These are phyloP conservation scores for Chaetodon trifascialis DNA, from an alignment of 2,113 vertebrate genomes.

Conservation along the genomic window DNA sequence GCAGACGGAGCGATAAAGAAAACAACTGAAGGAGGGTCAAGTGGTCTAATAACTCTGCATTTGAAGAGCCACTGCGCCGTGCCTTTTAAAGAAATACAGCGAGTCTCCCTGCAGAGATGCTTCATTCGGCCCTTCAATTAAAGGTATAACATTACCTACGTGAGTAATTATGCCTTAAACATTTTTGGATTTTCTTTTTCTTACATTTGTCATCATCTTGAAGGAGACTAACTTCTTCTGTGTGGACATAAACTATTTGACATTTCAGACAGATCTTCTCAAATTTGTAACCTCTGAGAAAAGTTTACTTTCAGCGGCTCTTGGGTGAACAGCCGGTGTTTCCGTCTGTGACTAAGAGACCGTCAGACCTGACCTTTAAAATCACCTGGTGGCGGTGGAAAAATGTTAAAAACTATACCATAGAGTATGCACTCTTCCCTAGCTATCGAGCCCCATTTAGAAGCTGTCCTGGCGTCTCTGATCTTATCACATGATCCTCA, in stretches of 20 bases:
- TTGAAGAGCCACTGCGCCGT: slow-evolving; percentile 18
- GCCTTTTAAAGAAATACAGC: neutral
- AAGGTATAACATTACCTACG: neutral
- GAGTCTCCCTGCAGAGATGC: slow-evolving; percentile 15
- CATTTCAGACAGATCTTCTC: slow-evolving; percentile 26
- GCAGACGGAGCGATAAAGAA: slow-evolving; percentile 43
- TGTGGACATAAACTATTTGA: slow-evolving; percentile 5
- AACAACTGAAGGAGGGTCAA: slow-evolving; percentile 47
- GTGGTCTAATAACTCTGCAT: slow-evolving; percentile 24
- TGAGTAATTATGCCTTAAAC: neutral
- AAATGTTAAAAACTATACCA: slow-evolving; percentile 1
- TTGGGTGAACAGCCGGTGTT: neutral
- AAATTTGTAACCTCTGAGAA: neutral
- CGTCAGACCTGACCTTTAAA: slow-evolving; percentile 49
- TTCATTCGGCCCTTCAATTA: slow-evolving; percentile 3
- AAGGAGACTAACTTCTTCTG: neutral
- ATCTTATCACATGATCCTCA: neutral
- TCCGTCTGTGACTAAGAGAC: slow-evolving; percentile 9
- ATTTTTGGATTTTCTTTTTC: neutral
- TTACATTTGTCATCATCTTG: neutral
- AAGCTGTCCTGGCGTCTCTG: neutral
- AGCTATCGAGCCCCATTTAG: too few relatives aligned
- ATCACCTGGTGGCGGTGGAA: neutral
- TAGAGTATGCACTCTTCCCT: neutral
- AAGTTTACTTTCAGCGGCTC: slow-evolving; percentile 22